Conservation (phyloP, 2,888 invertebrate genomes). For the Xestia sexstrigata region DNA sequence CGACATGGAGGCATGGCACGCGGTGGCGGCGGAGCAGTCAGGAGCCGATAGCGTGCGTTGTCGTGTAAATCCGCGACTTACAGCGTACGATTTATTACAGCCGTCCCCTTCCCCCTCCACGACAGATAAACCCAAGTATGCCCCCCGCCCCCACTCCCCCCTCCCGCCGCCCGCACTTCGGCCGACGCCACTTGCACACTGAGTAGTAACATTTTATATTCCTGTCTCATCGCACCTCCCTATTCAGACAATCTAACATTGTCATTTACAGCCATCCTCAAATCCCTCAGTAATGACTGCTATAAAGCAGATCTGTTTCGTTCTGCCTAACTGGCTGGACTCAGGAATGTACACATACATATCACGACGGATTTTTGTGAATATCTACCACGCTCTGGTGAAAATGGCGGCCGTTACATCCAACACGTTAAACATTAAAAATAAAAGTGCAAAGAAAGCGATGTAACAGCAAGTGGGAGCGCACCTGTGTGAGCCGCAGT, state of each 20-base stretch:
- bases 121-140: neutral
- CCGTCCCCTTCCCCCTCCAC: too few relatives aligned
- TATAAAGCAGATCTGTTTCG: neutral
- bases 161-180: neutral
- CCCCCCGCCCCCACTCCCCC: neutral
- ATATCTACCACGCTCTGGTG: neutral
- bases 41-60: conserved; percentile 34
- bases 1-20: neutral
- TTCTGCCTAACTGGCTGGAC: neutral
- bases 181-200: conserved; percentile 21
- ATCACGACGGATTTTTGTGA: neutral
- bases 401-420: neutral
- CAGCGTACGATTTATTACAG: conserved; percentile 37
- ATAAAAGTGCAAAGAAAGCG: neutral
- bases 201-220: conserved; percentile 32
- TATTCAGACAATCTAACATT: conserved; percentile 13
- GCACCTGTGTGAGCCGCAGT: neutral
- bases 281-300: conserved; percentile 8
- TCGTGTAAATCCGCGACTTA: conserved; percentile 48
- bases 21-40: neutral
- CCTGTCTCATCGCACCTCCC: conserved; percentile 15
- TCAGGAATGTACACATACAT: neutral
- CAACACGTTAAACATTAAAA: neutral
- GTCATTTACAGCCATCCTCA: conserved; percentile 20
- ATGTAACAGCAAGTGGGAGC: neutral